Percentiles rank a stretch among this genome's conserved stretches.
Evolutionary conservation across 2,113 vertebrate genomes (phyloP).

Genomic region (Zosterops borbonicus): DNA sequence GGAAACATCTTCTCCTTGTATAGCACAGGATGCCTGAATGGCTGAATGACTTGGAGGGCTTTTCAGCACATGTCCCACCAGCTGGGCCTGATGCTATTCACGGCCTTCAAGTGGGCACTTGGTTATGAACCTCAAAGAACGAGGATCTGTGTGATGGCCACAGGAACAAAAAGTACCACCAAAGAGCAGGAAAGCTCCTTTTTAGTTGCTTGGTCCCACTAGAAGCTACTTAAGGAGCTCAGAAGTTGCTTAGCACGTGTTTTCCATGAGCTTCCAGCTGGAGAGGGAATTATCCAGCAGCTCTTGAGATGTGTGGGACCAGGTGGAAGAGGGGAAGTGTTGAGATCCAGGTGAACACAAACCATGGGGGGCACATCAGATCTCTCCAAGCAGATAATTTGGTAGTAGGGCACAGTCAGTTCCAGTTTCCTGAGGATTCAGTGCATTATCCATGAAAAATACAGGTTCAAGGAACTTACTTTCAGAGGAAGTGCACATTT

Average conservation of each 20-base stretch:
- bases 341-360: background rate
- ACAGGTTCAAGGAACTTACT: background rate
- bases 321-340: background rate
- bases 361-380: background rate
- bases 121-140: background rate
- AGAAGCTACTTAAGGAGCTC: background rate
- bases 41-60: background rate
- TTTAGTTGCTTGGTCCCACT: background rate
- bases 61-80: background rate
- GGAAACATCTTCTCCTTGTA: background rate
- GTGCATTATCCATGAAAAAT: background rate
- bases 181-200: background rate
- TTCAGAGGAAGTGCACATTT: background rate
- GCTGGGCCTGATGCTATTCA: background rate
- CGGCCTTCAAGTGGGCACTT: background rate
- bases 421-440: background rate
- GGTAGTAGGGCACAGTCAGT: rapidly evolving
- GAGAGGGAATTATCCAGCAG: background rate
- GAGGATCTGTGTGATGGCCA: rapidly evolving
- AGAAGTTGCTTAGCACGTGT: background rate
- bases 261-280: background rate
- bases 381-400: background rate
- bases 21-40: background rate
- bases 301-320: background rate
- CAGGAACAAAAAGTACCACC: background rate